These are phyloP conservation scores for Pristionchus exspectatus DNA, from an alignment of 2,888 invertebrate species.

Conservation along the genomic window DNA sequence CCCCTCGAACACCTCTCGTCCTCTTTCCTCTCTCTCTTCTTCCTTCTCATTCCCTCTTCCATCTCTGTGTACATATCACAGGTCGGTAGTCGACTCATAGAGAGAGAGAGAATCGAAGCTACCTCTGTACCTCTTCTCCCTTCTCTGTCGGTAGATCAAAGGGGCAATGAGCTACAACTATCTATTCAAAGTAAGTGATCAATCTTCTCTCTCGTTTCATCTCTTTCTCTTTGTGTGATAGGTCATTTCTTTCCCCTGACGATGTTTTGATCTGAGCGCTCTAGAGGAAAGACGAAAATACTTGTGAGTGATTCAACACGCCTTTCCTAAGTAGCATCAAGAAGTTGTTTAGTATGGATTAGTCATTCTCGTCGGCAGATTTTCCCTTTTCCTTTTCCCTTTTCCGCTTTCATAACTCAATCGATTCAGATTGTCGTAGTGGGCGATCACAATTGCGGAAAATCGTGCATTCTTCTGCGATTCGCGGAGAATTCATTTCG, in stretches of 20 bases:
- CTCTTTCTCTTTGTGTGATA: constrained; percentile 19
- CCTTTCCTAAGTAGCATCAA: background rate
- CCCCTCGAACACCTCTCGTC: constrained; percentile 27
- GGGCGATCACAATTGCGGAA: constrained; percentile 79
- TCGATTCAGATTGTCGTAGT: constrained; percentile 70
- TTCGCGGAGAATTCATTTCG: constrained; percentile 78
- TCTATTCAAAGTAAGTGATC: constrained; percentile 74
- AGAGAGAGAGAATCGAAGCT: constrained; percentile 24
- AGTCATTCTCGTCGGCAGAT: background rate
- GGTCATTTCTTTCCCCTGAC: constrained; percentile 12
- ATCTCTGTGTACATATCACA: constrained; percentile 55
- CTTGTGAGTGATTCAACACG: background rate
- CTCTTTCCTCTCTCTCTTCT: constrained; percentile 33
- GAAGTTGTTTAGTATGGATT: background rate
- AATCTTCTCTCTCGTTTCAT: constrained; percentile 31
- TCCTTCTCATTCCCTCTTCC: constrained; percentile 24
- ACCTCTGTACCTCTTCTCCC: constrained; percentile 12
- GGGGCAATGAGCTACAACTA: constrained; percentile 79
- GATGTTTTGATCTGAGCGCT: background rate
- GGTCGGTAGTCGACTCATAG: constrained; percentile 43
- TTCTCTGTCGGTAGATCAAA: constrained; percentile 40
- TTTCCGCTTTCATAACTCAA: constrained; percentile 23
- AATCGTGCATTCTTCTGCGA: constrained; percentile 78
- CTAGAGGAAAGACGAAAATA: background rate
- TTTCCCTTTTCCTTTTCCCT: background rate